Percentiles rank a stretch among this genome's conserved stretches.
Conservation (phyloP, 2,888 invertebrate species). For the Amorpha juglandis region DNA sequence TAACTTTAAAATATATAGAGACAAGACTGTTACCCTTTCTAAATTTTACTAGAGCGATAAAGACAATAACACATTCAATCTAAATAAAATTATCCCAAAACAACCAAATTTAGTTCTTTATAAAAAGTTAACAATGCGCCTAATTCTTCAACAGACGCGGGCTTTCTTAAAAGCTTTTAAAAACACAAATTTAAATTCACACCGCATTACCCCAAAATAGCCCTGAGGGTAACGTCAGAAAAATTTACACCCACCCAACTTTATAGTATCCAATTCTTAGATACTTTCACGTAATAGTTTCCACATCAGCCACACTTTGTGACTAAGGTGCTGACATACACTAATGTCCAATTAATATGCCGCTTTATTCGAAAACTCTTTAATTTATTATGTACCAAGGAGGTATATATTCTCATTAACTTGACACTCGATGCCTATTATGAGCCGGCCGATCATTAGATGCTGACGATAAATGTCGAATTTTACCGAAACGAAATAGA, state of each 20-base stretch:
- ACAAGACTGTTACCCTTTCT: background rate
- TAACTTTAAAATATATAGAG: background rate
- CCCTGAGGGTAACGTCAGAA: constrained; percentile 53
- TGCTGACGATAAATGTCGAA: constrained; percentile 71
- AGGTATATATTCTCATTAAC: constrained; percentile 81
- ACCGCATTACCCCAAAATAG: constrained; percentile 51
- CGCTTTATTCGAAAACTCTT: constrained; percentile 70
- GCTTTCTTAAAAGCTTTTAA: constrained; percentile 47
- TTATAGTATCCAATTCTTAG: constrained; percentile 56
- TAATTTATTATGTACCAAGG: constrained; percentile 75
- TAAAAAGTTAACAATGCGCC: constrained; percentile 24
- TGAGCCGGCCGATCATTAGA: constrained; percentile 75
- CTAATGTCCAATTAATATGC: constrained; percentile 82
- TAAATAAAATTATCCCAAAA: constrained; percentile 33
- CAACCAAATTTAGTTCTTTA: constrained; percentile 30
- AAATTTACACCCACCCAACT: constrained; percentile 66
- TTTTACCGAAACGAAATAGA: constrained; percentile 65
- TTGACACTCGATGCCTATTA: constrained; percentile 78
- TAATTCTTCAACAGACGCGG: constrained; percentile 43
- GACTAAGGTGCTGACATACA: constrained; percentile 68
- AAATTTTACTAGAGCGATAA: background rate
- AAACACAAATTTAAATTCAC: constrained; percentile 58
- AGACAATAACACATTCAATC: constrained; percentile 9
- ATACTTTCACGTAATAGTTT: constrained; percentile 58
- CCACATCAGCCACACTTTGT: constrained; percentile 50